These are phyloP conservation scores for Crocuta crocuta DNA, from an alignment of 2,113 vertebrate species.

Conservation along the genomic window DNA sequence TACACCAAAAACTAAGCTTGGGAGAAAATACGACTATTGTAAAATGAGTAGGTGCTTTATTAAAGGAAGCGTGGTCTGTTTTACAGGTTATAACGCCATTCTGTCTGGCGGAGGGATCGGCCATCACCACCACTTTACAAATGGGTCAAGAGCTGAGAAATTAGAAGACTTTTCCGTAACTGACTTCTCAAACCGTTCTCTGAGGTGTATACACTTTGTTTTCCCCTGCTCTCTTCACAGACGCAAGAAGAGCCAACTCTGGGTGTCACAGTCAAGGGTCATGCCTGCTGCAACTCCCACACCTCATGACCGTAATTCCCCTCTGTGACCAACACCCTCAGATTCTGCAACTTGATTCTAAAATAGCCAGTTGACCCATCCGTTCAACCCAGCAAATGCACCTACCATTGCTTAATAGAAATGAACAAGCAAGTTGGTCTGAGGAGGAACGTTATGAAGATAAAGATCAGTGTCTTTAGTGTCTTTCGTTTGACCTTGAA, in stretches of 20 bases:
- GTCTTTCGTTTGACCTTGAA: conserved; percentile 22
- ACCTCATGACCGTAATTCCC: neutral
- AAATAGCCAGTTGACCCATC: neutral
- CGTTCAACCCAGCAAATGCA: neutral
- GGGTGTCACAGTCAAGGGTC: neutral
- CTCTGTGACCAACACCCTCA: neutral
- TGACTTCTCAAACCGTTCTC: neutral
- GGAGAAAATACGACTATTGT: conserved; percentile 33
- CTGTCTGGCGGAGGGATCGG: neutral
- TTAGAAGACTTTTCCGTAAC: neutral
- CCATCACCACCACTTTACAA: neutral
- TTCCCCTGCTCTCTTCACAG: neutral
- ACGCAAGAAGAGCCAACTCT: neutral
- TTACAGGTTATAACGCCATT: neutral
- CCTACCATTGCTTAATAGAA: neutral
- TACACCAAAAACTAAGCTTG: neutral
- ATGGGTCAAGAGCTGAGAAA: neutral
- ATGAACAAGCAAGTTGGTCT: neutral
- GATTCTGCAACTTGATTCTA: neutral
- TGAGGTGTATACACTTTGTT: neutral
- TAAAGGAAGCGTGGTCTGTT: neutral
- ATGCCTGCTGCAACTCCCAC: neutral
- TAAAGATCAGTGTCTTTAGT: neutral
- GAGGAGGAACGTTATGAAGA: neutral
- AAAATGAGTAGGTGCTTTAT: neutral